Percentiles rank a stretch among this genome's conserved stretches.
phyloP scores from a whole-genome alignment of 2,113 vertebrate genomes.

The Neomonachus schauinslandi region DNA sequence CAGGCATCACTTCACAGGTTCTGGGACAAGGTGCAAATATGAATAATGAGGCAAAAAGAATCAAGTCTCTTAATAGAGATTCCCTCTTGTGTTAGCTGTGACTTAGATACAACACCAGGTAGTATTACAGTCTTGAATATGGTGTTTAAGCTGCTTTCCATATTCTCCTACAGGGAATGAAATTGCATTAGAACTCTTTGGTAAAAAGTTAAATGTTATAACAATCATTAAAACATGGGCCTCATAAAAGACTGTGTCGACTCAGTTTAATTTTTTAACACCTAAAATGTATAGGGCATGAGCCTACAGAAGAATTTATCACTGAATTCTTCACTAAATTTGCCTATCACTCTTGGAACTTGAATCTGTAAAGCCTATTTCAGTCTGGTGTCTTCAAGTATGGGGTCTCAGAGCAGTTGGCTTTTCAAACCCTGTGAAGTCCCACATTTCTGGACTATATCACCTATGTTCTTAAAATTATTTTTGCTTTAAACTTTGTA shows the following conservation, averaged over 20 bases:
- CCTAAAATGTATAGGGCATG: not conserved
- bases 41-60: constrained; percentile 76
- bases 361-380: constrained; percentile 2
- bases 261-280: constrained; percentile 28
- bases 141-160: constrained; percentile 2
- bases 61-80: constrained; percentile 61
- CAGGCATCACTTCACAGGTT: constrained; percentile 72
- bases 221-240: not conserved
- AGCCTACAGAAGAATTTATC: constrained; percentile 7
- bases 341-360: constrained; percentile 30
- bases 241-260: not conserved
- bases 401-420: not conserved
- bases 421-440: not conserved
- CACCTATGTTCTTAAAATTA: not conserved
- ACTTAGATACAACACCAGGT: constrained; percentile 19
- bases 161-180: constrained; percentile 33
- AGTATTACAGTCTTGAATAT: constrained; percentile 24
- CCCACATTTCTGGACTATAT: constrained; percentile 14
- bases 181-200: not conserved
- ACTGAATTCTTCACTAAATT: constrained; percentile 20
- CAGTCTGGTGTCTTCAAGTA: not conserved
- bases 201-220: constrained; percentile 11
- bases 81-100: constrained; percentile 51
- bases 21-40: constrained; percentile 75
- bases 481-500: constrained; percentile 49